These are phyloP conservation scores for Nannospalax galili DNA, from an alignment of 2,113 vertebrate genomes.

Conservation along the genomic window DNA sequence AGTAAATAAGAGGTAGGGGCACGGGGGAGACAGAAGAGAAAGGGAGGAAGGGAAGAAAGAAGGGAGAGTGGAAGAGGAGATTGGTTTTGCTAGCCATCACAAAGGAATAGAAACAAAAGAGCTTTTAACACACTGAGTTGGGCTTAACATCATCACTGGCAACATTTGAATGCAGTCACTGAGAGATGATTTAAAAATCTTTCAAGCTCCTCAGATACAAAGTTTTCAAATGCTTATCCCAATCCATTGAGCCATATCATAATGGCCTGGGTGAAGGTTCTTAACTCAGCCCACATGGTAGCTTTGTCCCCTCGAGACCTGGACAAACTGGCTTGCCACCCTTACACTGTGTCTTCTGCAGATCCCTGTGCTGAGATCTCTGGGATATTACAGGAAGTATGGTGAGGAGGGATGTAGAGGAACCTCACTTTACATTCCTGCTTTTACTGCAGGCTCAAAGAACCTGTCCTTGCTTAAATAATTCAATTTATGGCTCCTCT, in stretches of 20 bases:
- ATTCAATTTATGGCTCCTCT: not conserved
- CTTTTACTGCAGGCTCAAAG: not conserved
- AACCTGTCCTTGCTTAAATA: not conserved
- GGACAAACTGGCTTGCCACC: not conserved
- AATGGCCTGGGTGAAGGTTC: not conserved
- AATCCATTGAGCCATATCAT: not conserved
- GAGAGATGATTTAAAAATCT: not conserved
- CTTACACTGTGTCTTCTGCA: not conserved
- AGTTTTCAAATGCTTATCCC: conserved; percentile 2
- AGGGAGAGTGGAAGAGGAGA: not conserved
- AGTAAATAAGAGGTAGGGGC: not conserved
- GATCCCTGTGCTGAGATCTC: not conserved
- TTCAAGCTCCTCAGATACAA: not conserved
- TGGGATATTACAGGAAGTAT: not conserved
- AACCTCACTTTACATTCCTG: not conserved
- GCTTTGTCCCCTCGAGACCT: not conserved
- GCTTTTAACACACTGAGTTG: not conserved
- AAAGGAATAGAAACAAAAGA: not conserved
- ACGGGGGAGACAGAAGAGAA: not conserved
- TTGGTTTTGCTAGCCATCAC: not conserved
- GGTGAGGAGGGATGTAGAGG: too few species aligned
- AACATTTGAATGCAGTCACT: not conserved
- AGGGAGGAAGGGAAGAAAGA: not conserved
- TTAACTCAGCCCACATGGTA: not conserved
- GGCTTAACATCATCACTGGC: not conserved